phyloP scores from a whole-genome alignment of 2,113 vertebrate species.

The Bubo bubo region DNA sequence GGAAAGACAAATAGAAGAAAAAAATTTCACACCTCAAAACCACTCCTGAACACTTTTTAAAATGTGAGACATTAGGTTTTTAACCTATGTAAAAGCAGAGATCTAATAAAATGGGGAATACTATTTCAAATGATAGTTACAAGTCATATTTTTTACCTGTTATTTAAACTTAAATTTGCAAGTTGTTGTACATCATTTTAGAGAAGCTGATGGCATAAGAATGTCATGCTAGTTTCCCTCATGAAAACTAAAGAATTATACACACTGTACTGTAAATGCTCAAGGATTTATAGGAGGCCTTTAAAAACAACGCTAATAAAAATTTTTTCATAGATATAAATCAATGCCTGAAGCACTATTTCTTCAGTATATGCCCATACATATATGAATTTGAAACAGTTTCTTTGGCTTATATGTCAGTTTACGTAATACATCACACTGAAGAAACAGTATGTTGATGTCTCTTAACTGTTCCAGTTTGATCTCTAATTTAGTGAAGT shows the following conservation, averaged over 20 bases:
- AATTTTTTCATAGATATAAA: not conserved
- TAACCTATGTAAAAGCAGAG: not conserved
- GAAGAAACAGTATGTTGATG: not conserved
- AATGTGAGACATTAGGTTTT: accelerated
- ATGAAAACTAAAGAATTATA: not conserved
- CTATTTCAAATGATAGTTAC: not conserved
- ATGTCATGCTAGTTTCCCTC: not conserved
- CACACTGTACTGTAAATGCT: not conserved
- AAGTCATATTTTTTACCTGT: not conserved
- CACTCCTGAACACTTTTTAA: not conserved
- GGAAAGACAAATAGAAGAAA: not conserved
- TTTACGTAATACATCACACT: not conserved
- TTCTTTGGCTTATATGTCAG: not conserved
- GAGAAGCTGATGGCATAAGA: not conserved
- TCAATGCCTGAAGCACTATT: not conserved
- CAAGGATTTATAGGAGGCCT: not conserved
- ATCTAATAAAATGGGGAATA: not conserved
- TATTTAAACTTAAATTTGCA: not conserved
- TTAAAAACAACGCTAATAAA: not conserved
- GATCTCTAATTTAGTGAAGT: not conserved
- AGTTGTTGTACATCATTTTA: not conserved
- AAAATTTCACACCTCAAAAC: not conserved
- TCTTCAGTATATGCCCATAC: not conserved
- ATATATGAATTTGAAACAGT: not conserved
- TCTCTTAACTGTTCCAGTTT: not conserved